These are phyloP conservation scores for Caretta caretta DNA, from an alignment of 2,113 vertebrate genomes.

Conservation along the genomic window DNA sequence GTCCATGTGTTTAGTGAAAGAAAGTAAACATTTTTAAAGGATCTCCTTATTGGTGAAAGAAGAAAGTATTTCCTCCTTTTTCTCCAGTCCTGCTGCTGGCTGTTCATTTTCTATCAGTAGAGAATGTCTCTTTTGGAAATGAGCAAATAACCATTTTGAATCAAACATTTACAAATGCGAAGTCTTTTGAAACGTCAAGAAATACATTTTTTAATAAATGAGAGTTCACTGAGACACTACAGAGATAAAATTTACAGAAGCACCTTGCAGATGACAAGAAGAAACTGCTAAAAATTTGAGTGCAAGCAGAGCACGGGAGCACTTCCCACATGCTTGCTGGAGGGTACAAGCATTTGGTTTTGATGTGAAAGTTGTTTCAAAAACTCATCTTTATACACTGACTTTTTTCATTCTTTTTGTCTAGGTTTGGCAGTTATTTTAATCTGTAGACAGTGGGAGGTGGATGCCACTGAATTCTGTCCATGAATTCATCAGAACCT, in stretches of 20 bases:
- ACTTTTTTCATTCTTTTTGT: neutral
- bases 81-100: neutral
- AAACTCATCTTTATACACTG: neutral
- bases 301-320: neutral
- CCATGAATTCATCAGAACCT: neutral
- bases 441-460: neutral
- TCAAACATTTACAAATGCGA: neutral
- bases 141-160: neutral
- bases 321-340: neutral
- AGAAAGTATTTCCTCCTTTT: neutral
- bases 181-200: neutral
- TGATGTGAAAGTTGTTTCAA: neutral
- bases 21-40: neutral
- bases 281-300: neutral
- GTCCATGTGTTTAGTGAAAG: neutral
- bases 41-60: neutral
- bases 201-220: neutral
- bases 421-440: neutral
- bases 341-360: neutral
- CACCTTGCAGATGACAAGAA: neutral
- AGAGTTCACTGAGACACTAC: neutral
- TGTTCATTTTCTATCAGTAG: neutral
- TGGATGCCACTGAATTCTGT: rapidly evolving
- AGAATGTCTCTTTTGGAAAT: neutral
- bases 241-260: neutral